Percentiles rank a stretch among this genome's conserved stretches.
Evolutionary conservation across 2,113 vertebrate genomes (phyloP).

Genomic region (Chroicocephalus ridibundus): DNA sequence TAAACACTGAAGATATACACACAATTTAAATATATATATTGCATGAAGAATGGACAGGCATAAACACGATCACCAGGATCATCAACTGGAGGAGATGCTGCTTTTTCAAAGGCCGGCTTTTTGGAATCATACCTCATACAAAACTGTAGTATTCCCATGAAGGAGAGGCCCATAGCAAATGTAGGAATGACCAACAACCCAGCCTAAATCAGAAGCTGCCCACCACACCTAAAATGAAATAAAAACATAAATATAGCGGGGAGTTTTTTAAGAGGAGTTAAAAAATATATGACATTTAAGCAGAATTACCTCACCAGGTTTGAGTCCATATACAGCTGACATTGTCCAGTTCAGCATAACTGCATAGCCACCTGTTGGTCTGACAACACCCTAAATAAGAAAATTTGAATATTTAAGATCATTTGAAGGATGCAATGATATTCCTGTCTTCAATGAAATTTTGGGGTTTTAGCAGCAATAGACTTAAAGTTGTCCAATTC

Average conservation of each 20-base stretch:
- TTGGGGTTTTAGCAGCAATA: neutral
- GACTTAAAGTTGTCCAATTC: neutral
- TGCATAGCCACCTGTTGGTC: conserved; percentile 92
- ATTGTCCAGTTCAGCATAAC: conserved; percentile 98
- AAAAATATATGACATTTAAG: neutral
- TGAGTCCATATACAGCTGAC: conserved; percentile 91
- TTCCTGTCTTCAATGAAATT: neutral
- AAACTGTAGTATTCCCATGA: conserved; percentile 90
- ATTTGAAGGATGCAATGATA: neutral
- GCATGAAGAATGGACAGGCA: neutral
- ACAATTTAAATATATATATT: neutral
- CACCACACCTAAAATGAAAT: conserved; percentile 89
- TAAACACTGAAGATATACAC: neutral
- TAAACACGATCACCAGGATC: neutral
- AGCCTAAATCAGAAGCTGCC: conserved; percentile 97
- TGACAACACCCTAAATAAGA: conserved; percentile 84
- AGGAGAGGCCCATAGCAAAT: conserved; percentile 96
- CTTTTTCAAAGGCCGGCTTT: neutral
- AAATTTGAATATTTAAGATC: neutral
- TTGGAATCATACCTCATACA: conserved; percentile 86
- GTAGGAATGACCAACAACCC: conserved; percentile 98
- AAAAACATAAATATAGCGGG: neutral
- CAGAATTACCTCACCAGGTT: conserved; percentile 88
- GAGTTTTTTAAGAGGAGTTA: neutral
- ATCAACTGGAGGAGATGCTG: neutral